Percentiles rank a stretch among this genome's conserved stretches.
Evolutionary conservation across 2,113 vertebrate genomes (phyloP).

Genomic region (Tiliqua scincoides): DNA sequence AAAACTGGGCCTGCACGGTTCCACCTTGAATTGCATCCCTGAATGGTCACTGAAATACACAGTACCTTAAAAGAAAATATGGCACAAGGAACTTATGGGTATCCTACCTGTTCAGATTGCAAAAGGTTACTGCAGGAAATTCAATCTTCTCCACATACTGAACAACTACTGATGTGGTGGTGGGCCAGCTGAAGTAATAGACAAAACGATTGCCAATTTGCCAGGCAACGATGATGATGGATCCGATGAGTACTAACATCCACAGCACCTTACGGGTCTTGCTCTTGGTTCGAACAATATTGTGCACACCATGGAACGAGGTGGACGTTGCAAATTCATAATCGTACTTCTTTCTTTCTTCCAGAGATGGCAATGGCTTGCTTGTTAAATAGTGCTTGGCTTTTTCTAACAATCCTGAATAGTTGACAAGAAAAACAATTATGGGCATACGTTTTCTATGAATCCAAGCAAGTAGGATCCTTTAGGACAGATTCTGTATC

Average conservation of each 20-base stretch:
- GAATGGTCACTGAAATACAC: not conserved
- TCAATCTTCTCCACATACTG: conserved; percentile 77
- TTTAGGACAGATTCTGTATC: not conserved
- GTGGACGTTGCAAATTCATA: conserved; percentile 75
- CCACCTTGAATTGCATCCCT: no score
- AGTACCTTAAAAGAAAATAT: not conserved
- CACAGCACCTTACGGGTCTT: conserved; percentile 69
- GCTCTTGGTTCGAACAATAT: conserved; percentile 62
- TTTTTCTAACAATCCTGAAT: conserved; percentile 72
- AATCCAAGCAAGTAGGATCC: not conserved
- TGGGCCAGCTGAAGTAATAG: conserved; percentile 82
- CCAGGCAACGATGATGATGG: conserved; percentile 58
- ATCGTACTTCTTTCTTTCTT: conserved; percentile 68
- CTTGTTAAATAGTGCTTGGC: conserved; percentile 60
- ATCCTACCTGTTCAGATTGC: conserved; percentile 81
- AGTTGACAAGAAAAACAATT: conserved; percentile 14
- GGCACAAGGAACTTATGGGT: not conserved
- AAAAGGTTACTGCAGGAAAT: conserved; percentile 82
- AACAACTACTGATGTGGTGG: conserved; percentile 73
- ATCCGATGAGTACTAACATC: conserved; percentile 66
- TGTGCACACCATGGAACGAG: conserved; percentile 76
- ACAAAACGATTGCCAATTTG: conserved; percentile 72
- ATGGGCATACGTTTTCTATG: not conserved
- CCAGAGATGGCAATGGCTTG: conserved; percentile 57
- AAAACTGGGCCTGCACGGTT: no score